These are phyloP conservation scores for Drosophila meridiana DNA, from an alignment of 2,888 invertebrate species.

Conservation along the genomic window DNA sequence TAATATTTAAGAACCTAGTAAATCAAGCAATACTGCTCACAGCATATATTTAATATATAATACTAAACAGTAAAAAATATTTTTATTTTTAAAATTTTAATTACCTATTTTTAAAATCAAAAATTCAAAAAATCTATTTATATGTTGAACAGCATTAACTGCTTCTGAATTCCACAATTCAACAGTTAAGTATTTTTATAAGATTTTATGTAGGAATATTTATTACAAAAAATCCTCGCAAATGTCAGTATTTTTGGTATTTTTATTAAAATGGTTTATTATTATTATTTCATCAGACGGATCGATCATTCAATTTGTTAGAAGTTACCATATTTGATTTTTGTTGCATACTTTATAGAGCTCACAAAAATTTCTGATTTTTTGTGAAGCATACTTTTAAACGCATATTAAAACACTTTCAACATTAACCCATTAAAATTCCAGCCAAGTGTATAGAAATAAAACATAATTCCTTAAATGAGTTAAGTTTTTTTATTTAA, in stretches of 20 bases:
- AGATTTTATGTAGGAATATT: not conserved
- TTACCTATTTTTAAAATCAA: too few species aligned
- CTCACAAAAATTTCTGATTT: not conserved
- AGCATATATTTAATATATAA: not conserved
- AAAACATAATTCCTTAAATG: not conserved
- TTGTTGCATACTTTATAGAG: constrained; percentile 22
- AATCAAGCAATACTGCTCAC: not conserved
- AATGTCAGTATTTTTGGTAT: not conserved
- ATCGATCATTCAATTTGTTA: not conserved
- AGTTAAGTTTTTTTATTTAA: constrained; percentile 46
- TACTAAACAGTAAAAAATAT: not conserved
- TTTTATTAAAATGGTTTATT: not conserved
- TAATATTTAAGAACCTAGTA: not conserved
- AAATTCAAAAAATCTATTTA: not conserved
- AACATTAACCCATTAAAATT: not conserved
- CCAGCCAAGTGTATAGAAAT: not conserved
- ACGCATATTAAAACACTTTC: not conserved
- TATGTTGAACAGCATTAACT: not conserved
- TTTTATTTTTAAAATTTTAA: too few species aligned
- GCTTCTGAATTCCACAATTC: not conserved
- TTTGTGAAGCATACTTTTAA: not conserved
- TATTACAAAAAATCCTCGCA: not conserved
- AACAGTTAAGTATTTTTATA: not conserved
- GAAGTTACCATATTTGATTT: not conserved
- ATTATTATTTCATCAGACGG: not conserved